These are phyloP conservation scores for Phortica okadai DNA, from an alignment of 2,888 invertebrate species.

Conservation along the genomic window DNA sequence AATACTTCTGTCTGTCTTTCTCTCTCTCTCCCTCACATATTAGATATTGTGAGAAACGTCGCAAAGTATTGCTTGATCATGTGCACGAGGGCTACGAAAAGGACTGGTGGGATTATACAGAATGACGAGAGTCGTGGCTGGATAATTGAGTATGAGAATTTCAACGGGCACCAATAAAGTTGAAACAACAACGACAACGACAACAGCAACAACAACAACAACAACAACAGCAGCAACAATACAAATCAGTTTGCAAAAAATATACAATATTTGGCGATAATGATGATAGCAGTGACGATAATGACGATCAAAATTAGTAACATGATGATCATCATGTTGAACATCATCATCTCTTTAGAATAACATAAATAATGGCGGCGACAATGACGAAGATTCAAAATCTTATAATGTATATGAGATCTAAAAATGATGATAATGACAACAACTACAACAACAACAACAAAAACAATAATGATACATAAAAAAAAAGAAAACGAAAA, in stretches of 20 bases:
- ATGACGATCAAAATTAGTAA: conserved; percentile 20
- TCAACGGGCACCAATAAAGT: background rate
- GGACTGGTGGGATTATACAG: conserved; percentile 98
- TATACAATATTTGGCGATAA: too few relatives aligned
- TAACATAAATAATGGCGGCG: too few relatives aligned
- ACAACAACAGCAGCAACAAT: background rate
- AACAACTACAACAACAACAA: conserved; percentile 25
- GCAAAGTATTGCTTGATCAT: conserved; percentile 96
- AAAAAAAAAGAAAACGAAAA: background rate
- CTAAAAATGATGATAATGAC: too few relatives aligned
- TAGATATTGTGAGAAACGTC: conserved; percentile 98
- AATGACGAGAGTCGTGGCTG: conserved; percentile 78
- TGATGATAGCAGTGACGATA: background rate
- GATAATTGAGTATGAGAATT: conserved; percentile 55
- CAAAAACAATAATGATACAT: conserved; percentile 4
- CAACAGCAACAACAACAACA: conserved; percentile 17
- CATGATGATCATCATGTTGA: too few relatives aligned
- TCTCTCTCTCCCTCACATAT: background rate
- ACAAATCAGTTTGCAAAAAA: too few relatives aligned
- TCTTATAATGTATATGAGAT: too few relatives aligned
- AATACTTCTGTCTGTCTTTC: background rate
- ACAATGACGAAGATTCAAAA: too few relatives aligned
- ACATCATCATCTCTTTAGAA: too few relatives aligned
- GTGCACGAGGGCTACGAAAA: conserved; percentile 99
- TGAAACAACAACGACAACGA: conserved; percentile 14